Evolutionary conservation across 2,888 invertebrate genomes (phyloP), one percentile per base, ranked within the genome.

Genomic region (Sarcophaga subvicina): DNA sequence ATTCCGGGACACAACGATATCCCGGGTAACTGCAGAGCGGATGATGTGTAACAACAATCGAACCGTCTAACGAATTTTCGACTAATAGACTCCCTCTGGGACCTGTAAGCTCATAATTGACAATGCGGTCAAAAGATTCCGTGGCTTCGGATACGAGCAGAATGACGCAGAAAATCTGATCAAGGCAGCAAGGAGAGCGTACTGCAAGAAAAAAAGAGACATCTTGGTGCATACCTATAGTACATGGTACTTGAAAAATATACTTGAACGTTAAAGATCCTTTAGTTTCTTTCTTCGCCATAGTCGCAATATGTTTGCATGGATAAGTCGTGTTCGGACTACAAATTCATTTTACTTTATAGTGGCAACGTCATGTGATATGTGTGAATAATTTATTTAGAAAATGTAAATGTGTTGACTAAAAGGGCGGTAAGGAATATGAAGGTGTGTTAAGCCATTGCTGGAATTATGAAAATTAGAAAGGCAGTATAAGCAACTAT

Each of bases 321-420:
- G 78, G 81, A 81, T 59, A 69, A 78, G 63, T 79, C 78, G 85
- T 79, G 78, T 75, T 79, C 37, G 60, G 64, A 85, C 66, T 75
- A 54, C n/a, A 85, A 75, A 78, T 63, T 66, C 25, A 78, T 63
- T 66, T n/a, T 63, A 63, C 14, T 67, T 69, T 22, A 17, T 54
- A 80, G 20, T 20, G 14, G 25, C 54, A 27, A 45, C 60, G 27
- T 72, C 37, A 77, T 72, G n/a, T 77, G 59, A 78, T 80, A 76
- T 69, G 72, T 67, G 47, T 78, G 60, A 78, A 85, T 71, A 70
- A 79, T 66, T 72, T 82, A 64, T 64, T 27, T 64, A 60, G 22
- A 60, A 85, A 79, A 81, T 79, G 59, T 64, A 81, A 85, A 78
- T 70, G 60, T 72, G 60, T 70, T 45, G 25, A 84, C 64, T 20